A percentile compares a stretch with the other conserved stretches of the same genome.
phyloP scores from a whole-genome alignment of 2,888 invertebrate species.

The Diploptera punctata region DNA sequence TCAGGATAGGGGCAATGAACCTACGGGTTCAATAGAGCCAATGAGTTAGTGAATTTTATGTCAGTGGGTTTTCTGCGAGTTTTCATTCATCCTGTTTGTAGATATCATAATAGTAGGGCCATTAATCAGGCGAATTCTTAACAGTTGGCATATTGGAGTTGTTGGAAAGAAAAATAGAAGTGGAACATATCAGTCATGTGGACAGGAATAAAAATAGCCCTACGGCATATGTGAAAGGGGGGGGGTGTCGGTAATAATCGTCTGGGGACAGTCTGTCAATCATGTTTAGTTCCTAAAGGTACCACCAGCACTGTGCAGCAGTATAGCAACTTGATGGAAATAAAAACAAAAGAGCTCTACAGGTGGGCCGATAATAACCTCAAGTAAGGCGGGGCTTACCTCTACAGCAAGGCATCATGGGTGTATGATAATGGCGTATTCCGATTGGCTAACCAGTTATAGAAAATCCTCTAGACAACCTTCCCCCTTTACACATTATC shows the following conservation, averaged over 20 bases:
- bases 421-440: conserved; percentile 32
- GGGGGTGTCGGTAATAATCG: not conserved
- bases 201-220: not conserved
- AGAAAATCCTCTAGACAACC: conserved; percentile 21
- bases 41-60: no score
- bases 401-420: conserved; percentile 38
- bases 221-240: no score
- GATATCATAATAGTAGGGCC: no score
- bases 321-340: not conserved
- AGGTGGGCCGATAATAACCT: conserved; percentile 41
- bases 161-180: not conserved
- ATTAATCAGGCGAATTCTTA: conserved; percentile 2
- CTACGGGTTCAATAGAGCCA: no score
- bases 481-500: conserved; percentile 16
- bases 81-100: no score
- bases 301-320: not conserved
- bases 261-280: conserved; percentile 10
- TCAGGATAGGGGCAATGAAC: no score
- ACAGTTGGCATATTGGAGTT: not conserved
- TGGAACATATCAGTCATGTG: not conserved
- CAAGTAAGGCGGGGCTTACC: conserved; percentile 33
- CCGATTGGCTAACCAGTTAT: conserved; percentile 38
- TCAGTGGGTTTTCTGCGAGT: no score
- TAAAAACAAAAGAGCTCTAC: conserved; percentile 28
- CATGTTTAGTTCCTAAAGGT: conserved; percentile 1